These are phyloP conservation scores for Megaceryle torquata DNA, from an alignment of 2,113 vertebrate species.

Conservation along the genomic window DNA sequence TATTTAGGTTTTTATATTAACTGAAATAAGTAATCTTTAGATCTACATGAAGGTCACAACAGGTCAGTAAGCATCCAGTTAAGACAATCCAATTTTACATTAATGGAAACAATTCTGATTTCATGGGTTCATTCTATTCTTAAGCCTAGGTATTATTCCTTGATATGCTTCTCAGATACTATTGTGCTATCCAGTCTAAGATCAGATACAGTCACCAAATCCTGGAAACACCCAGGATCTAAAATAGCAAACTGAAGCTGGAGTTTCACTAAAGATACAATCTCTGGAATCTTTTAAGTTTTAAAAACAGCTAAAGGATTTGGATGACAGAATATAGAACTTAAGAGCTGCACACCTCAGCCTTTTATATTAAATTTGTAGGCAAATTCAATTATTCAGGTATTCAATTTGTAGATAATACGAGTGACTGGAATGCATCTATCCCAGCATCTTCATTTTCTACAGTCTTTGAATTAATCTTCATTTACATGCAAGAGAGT, in stretches of 20 bases:
- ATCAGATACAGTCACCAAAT: neutral
- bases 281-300: neutral
- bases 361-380: neutral
- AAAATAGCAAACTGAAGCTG: neutral
- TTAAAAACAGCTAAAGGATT: neutral
- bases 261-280: neutral
- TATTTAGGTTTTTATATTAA: neutral
- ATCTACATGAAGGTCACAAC: neutral
- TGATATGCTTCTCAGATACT: constrained; percentile 2
- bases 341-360: neutral
- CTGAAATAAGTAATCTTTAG: neutral
- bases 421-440: neutral
- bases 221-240: neutral
- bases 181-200: neutral
- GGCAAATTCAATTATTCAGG: neutral
- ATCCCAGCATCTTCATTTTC: neutral
- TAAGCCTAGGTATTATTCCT: neutral
- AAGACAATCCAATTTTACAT: neutral
- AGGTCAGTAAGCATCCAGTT: neutral
- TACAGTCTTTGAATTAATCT: neutral
- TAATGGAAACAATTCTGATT: constrained; percentile 13
- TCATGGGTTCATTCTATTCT: neutral
- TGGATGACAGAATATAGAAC: neutral
- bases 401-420: neutral
- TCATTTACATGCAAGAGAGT: neutral